These are phyloP conservation scores for Elmis aenea DNA, from an alignment of 2,888 invertebrate genomes.

Conservation along the genomic window DNA sequence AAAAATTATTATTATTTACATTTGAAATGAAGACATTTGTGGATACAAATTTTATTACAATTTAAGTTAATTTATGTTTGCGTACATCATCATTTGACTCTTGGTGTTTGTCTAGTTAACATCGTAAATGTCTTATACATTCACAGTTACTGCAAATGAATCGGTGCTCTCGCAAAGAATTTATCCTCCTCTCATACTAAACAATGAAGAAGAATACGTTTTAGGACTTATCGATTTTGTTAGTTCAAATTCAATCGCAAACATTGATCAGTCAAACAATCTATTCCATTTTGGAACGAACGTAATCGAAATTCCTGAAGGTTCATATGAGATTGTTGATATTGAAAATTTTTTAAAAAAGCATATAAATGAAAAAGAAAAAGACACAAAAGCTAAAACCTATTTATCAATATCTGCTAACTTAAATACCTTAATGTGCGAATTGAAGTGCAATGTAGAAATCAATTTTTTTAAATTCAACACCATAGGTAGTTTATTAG, in stretches of 20 bases:
- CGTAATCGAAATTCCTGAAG: slow-evolving; percentile 27
- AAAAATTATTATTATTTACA: too few species aligned
- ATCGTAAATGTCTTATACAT: too few species aligned
- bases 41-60: too few species aligned
- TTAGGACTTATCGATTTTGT: too few species aligned
- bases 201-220: too few species aligned
- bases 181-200: background rate
- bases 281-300: slow-evolving; percentile 29
- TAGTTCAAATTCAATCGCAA: slow-evolving; percentile 19
- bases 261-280: slow-evolving; percentile 35
- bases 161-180: too few species aligned
- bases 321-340: slow-evolving; percentile 36
- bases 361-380: slow-evolving; percentile 5
- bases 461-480: slow-evolving; percentile 11
- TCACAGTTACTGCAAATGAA: too few species aligned
- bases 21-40: too few species aligned
- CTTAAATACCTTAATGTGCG: too few species aligned
- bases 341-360: slow-evolving; percentile 24
- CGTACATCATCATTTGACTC: too few species aligned
- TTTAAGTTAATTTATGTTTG: too few species aligned
- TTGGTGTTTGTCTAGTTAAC: too few species aligned
- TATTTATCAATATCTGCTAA: slow-evolving; percentile 23
- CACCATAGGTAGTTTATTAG: slow-evolving; percentile 13
- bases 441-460: slow-evolving; percentile 13
- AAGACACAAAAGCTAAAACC: slow-evolving; percentile 6